Evolutionary conservation across 2,888 invertebrate species (phyloP).

Genomic region (Chymomyza fuscimana): DNA sequence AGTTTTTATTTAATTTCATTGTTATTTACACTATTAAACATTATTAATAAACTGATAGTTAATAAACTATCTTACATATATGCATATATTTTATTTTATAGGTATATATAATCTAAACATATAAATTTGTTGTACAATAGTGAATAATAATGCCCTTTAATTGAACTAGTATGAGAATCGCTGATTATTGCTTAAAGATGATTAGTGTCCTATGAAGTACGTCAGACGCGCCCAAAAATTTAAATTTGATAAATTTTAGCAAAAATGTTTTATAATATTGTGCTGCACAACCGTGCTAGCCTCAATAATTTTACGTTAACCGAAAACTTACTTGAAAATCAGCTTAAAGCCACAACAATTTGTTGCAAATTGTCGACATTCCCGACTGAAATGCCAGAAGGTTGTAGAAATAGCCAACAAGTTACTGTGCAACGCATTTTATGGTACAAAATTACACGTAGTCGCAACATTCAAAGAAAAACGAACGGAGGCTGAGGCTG

Average conservation of each 20-base stretch:
- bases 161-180: no score
- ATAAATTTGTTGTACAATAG: no score
- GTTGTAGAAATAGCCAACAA: constrained; percentile 37
- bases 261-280: not conserved
- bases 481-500: constrained; percentile 17
- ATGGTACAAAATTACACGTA: constrained; percentile 58
- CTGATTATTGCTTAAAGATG: no score
- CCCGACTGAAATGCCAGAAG: constrained; percentile 13
- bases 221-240: not conserved
- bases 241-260: not conserved
- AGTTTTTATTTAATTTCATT: no score
- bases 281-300: not conserved
- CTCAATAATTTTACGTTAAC: not conserved
- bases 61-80: no score
- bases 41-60: no score
- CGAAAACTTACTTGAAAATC: constrained; percentile 6
- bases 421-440: constrained; percentile 39
- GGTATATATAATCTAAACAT: no score
- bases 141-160: no score
- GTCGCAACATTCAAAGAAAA: constrained; percentile 34
- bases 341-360: constrained; percentile 32
- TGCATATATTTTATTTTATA: no score
- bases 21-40: no score
- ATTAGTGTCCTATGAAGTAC: not conserved
- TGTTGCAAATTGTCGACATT: constrained; percentile 26